phyloP scores from a whole-genome alignment of 2,797 vertebrate species.

The Falco columbarius region DNA sequence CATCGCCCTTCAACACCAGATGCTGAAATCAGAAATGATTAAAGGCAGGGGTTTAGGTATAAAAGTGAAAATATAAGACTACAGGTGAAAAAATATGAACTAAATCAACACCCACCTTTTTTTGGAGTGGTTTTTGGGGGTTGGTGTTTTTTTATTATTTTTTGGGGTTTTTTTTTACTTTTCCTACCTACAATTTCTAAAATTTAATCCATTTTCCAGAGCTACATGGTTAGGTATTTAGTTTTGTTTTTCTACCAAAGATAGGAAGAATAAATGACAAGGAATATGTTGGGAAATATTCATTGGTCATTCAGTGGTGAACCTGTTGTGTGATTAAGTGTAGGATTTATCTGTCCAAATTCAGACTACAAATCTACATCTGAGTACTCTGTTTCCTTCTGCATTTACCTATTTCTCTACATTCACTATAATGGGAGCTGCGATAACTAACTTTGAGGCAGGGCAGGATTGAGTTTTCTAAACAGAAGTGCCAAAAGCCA shows the following conservation, averaged over 20 bases:
- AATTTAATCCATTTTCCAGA: not conserved
- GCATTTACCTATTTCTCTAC: not conserved
- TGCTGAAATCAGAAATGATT: not conserved
- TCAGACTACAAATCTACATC: not conserved
- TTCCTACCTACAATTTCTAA: not conserved
- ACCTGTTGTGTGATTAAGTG: not conserved
- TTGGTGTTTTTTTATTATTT: no score
- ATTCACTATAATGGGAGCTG: not conserved
- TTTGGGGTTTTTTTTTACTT: not conserved
- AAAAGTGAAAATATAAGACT: not conserved
- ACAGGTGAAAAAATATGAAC: not conserved
- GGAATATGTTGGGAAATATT: not conserved
- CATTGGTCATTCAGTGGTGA: not conserved
- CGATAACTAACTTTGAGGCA: not conserved
- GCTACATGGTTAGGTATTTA: not conserved
- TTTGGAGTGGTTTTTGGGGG: no score
- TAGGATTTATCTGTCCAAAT: not conserved
- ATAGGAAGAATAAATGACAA: not conserved
- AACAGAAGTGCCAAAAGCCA: not conserved
- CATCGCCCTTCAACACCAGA: not conserved
- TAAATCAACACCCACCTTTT: not conserved
- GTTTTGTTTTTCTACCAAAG: not conserved
- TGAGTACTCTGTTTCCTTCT: not conserved
- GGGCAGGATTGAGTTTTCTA: not conserved
- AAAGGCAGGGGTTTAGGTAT: not conserved